These are phyloP conservation scores for Plectus sambesii DNA, from an alignment of 1,140 invertebrate species.

Conservation along the genomic window DNA sequence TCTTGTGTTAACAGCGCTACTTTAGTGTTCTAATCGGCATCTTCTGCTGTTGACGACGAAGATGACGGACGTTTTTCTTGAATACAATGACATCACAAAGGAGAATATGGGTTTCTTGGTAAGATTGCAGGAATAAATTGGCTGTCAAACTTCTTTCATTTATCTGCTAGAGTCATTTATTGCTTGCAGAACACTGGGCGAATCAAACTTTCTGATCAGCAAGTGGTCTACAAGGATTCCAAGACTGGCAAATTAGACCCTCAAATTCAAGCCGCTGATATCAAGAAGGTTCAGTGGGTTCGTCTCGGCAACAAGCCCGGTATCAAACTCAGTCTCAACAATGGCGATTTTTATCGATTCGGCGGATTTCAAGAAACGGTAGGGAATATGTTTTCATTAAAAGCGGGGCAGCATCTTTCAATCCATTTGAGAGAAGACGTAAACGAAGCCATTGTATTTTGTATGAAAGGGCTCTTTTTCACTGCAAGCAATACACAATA, in stretches of 20 bases:
- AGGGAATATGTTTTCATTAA: slow-evolving; percentile 45
- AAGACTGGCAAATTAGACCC: slow-evolving; percentile 90
- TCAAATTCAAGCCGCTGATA: slow-evolving; percentile 66
- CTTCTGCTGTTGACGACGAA: slow-evolving; percentile 14
- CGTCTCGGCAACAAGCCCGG: slow-evolving; percentile 78
- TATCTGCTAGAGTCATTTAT: too few species aligned
- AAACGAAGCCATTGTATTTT: slow-evolving; percentile 5
- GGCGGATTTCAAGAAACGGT: slow-evolving; percentile 84
- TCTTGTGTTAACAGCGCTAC: too few species aligned
- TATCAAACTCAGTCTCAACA: slow-evolving; percentile 75
- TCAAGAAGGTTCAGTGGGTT: slow-evolving; percentile 82
- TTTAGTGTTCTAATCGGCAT: too few species aligned
- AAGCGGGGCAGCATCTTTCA: slow-evolving; percentile 10
- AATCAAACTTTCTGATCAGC: slow-evolving; percentile 79
- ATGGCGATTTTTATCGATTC: slow-evolving; percentile 77
- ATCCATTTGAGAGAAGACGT: not conserved
- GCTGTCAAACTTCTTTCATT: not conserved
- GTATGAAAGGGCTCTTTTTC: slow-evolving; percentile 6
- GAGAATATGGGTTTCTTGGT: slow-evolving; percentile 36
- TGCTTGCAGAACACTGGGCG: slow-evolving; percentile 56
- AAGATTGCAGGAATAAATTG: slow-evolving; percentile 18
- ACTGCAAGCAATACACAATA: not conserved
- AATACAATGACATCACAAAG: slow-evolving; percentile 29
- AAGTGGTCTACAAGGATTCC: slow-evolving; percentile 82
- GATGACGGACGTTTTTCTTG: slow-evolving; percentile 21